These are phyloP conservation scores for Perca fluviatilis DNA, from an alignment of 2,113 vertebrate species.

Conservation along the genomic window DNA sequence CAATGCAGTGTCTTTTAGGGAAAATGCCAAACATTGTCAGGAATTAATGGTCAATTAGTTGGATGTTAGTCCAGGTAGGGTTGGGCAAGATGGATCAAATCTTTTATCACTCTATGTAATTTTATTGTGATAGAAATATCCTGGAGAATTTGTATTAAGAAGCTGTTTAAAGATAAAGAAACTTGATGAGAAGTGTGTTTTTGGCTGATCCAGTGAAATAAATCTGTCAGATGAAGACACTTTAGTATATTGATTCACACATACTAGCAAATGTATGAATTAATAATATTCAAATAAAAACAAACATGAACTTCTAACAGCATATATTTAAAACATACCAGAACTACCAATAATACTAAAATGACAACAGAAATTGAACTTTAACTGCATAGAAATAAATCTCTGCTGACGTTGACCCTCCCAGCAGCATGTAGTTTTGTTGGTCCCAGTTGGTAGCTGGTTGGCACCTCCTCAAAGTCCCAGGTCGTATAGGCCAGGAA, in stretches of 20 bases:
- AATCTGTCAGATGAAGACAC: not conserved
- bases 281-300: no score
- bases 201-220: not conserved
- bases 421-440: not conserved
- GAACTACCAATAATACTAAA: not conserved
- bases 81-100: not conserved
- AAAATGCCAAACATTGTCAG: not conserved
- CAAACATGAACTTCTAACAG: not conserved
- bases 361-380: not conserved
- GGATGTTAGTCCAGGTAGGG: not conserved
- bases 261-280: not conserved
- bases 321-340: not conserved
- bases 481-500: conserved; percentile 5
- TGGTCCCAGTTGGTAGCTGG: conserved; percentile 12
- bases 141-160: not conserved
- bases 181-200: not conserved
- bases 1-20: not conserved
- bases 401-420: not conserved
- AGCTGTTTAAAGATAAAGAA: not conserved
- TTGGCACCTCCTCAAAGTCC: conserved; percentile 13
- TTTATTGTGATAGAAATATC: not conserved
- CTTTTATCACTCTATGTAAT: not conserved
- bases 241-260: not conserved
- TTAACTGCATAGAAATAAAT: not conserved
- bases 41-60: not conserved